Evolutionary conservation across 2,888 invertebrate genomes (phyloP).

Genomic region (Phengaris alcon): DNA sequence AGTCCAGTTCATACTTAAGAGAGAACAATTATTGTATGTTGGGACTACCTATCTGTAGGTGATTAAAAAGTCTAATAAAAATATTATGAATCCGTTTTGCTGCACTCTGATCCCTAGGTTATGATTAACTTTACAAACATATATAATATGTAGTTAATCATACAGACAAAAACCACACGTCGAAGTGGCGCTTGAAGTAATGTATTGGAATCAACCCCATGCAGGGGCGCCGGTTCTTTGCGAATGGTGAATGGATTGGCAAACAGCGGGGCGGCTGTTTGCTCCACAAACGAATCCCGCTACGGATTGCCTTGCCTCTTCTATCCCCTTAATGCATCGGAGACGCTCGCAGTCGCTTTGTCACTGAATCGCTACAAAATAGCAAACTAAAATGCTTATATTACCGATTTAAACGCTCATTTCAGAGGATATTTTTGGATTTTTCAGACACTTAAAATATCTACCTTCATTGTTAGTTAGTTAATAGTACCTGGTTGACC

Average conservation of each 20-base stretch:
- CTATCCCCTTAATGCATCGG: conserved; percentile 35
- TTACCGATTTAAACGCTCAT: background rate
- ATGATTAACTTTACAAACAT: no score
- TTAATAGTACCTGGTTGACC: no score
- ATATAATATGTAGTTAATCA: background rate
- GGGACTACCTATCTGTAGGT: no score
- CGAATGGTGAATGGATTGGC: conserved; percentile 38
- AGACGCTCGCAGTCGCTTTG: conserved; percentile 37
- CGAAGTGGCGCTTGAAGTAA: conserved; percentile 22
- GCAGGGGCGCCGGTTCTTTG: conserved; percentile 33
- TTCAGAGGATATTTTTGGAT: background rate
- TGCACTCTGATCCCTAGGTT: no score
- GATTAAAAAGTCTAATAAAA: no score
- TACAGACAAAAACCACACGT: background rate
- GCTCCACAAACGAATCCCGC: conserved; percentile 39
- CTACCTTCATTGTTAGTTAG: no score
- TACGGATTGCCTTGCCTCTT: conserved; percentile 31
- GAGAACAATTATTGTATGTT: no score
- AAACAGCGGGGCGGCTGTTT: conserved; percentile 39
- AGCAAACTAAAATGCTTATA: conserved; percentile 29
- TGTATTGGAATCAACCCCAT: conserved; percentile 26
- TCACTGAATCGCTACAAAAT: conserved; percentile 35
- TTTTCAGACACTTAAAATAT: no score
- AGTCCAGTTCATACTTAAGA: no score
- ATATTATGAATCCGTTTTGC: no score